These are phyloP conservation scores for Bellardia pandia DNA, from an alignment of 2,888 invertebrate species.

Conservation along the genomic window DNA sequence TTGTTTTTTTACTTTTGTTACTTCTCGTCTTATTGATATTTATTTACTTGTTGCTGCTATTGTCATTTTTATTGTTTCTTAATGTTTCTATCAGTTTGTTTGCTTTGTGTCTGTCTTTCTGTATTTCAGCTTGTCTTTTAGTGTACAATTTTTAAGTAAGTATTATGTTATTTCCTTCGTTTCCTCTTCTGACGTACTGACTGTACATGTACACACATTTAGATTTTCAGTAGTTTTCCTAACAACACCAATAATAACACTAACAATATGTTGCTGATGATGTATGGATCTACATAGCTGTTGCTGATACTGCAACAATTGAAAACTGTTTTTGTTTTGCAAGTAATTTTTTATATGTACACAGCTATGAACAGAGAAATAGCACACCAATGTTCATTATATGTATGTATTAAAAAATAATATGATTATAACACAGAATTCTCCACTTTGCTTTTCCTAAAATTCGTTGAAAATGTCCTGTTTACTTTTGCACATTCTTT, in stretches of 20 bases:
- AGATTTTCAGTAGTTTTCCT: constrained; percentile 25
- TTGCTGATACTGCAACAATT: constrained; percentile 8
- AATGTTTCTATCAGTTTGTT: constrained; percentile 35
- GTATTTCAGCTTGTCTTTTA: constrained; percentile 6
- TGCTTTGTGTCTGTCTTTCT: constrained; percentile 16
- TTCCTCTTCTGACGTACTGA: constrained; percentile 40
- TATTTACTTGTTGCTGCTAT: constrained; percentile 30
- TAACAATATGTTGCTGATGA: constrained; percentile 1
- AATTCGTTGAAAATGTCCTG: no score
- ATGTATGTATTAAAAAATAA: no score
- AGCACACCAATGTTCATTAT: no score
- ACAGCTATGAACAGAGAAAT: no score
- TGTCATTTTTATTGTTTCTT: constrained; percentile 22
- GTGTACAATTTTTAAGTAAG: neutral
- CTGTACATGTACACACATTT: neutral
- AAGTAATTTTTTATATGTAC: neutral
- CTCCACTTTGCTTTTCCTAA: no score
- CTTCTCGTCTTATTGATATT: constrained; percentile 23
- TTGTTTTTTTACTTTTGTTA: neutral
- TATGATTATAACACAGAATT: no score
- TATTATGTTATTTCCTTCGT: constrained; percentile 43
- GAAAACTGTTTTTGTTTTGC: neutral
- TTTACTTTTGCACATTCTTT: no score
- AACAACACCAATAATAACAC: constrained; percentile 21
- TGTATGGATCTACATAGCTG: constrained; percentile 39